Base-by-base conservation (phyloP, 2,888 invertebrate genomes). In the Rhodophaea formosa region DNA sequence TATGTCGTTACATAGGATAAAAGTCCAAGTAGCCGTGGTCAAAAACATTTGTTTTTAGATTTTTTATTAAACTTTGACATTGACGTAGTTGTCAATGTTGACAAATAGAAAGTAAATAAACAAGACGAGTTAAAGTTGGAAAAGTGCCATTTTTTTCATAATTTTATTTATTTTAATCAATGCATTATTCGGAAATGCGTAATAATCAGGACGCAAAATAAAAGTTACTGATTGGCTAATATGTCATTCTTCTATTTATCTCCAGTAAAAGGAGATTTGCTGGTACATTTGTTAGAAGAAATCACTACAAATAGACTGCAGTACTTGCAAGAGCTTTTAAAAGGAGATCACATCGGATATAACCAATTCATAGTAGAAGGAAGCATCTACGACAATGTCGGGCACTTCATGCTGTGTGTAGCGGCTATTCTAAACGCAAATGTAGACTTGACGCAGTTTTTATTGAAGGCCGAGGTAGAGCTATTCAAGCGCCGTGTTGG, bases 231-330 rank as follows among this genome's bases (percentile, higher is more conserved):
- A 23, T 8, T 8, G 12, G 7, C 1, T 44, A 39, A 3, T 10
- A 90, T 88, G 89, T 87, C 87, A n/a, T 92, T 92, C 79, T 93
- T 93, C 74, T 94, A 94, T 74, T 82, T 93, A 64, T 82, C 83
- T 59, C 90, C 93, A 44, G 92, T 93, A 1, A 88, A 88, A 78
- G 93, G 93, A 43, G 77, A 91, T 58, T 79, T 92, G 63, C 87
- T 90, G 23, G 71, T 92, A 43, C 90, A 93, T 75, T 77, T 88
- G 62, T 72, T 94, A 49, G 92, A 93, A 77, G 86, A 88, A 61
- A 92, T 93, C 58, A 80, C 92, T 15, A 69, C 78, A 17, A 86
- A 88, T 62, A 87, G 94, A 63, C 75, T 93, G 57, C 80, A 88
- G 57, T 92, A 91, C 73, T 84, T 93, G 62, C 83, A 85, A 68